A percentile compares a stretch with the other conserved stretches of the same genome.
phyloP scores from a whole-genome alignment of 1,140 invertebrate genomes.

The Battus philenor region DNA sequence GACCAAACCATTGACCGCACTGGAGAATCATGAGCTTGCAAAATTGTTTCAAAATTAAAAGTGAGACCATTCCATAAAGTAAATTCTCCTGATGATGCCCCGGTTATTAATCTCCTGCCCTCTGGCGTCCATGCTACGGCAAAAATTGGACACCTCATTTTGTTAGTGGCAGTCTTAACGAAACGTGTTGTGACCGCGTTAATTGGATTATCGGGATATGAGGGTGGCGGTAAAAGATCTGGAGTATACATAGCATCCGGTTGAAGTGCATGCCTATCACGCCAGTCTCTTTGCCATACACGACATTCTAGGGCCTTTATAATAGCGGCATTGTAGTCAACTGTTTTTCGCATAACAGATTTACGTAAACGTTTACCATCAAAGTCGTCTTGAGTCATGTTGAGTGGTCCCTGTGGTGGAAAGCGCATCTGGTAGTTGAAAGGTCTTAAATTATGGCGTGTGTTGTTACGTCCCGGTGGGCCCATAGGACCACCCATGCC shows the following conservation, averaged over 20 bases:
- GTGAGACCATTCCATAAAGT: constrained; percentile 99
- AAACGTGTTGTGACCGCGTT: constrained; percentile 98
- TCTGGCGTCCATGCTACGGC: constrained; percentile 99
- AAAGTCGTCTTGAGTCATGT: constrained; percentile 89
- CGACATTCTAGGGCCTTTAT: constrained; percentile 94
- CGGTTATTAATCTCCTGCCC: constrained; percentile 96
- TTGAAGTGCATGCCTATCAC: constrained; percentile 90
- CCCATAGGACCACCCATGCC: constrained; percentile 57
- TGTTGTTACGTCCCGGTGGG: constrained; percentile 56
- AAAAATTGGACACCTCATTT: constrained; percentile 99
- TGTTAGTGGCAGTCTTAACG: constrained; percentile 99
- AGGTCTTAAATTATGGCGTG: constrained; percentile 73
- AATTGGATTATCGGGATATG: constrained; percentile 95
- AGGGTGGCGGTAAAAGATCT: constrained; percentile 90
- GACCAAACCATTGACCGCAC: constrained; percentile 99
- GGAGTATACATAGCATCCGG: constrained; percentile 95
- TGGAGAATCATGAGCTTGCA: constrained; percentile 98
- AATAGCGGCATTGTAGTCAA: constrained; percentile 98
- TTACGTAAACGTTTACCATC: constrained; percentile 97
- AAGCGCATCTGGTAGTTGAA: constrained; percentile 76
- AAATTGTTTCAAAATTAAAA: constrained; percentile 99
- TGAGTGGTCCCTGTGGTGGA: constrained; percentile 76
- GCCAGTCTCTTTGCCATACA: constrained; percentile 94
- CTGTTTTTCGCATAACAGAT: constrained; percentile 97
- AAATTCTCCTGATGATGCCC: constrained; percentile 99